Percentiles rank a stretch among this genome's conserved stretches.
Conservation (phyloP, 2,113 vertebrate species). For the Machaerirhynchus nigripectus region DNA sequence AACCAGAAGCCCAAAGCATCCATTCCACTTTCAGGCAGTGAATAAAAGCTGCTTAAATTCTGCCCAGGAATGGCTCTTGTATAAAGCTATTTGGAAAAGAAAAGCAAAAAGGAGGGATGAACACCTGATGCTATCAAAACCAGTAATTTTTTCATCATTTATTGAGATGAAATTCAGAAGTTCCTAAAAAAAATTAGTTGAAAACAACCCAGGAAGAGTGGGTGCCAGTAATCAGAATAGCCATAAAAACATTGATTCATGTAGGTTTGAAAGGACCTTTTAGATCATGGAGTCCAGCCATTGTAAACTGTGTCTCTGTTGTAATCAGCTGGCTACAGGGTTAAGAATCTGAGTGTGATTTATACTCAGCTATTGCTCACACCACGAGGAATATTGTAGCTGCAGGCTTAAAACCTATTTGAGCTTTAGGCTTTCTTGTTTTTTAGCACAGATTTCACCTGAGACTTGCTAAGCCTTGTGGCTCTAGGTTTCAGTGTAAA, state of each 20-base stretch:
- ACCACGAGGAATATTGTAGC: background rate
- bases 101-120: background rate
- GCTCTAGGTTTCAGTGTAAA: background rate
- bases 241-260: background rate
- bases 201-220: background rate
- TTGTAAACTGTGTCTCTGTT: background rate
- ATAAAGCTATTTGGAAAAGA: background rate
- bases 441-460: background rate
- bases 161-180: background rate
- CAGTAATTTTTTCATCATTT: background rate
- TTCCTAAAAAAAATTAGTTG: background rate
- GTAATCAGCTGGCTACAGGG: background rate
- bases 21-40: background rate
- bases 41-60: background rate
- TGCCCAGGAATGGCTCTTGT: background rate
- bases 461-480: background rate
- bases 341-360: background rate
- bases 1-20: conserved; percentile 11
- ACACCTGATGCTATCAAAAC: background rate
- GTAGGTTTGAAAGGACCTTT: background rate
- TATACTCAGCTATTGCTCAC: background rate
- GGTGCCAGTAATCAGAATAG: background rate
- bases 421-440: background rate
- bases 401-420: background rate
- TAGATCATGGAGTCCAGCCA: background rate